phyloP scores from a whole-genome alignment of 2,797 vertebrate genomes.

The Halcyon smyrnensis region DNA sequence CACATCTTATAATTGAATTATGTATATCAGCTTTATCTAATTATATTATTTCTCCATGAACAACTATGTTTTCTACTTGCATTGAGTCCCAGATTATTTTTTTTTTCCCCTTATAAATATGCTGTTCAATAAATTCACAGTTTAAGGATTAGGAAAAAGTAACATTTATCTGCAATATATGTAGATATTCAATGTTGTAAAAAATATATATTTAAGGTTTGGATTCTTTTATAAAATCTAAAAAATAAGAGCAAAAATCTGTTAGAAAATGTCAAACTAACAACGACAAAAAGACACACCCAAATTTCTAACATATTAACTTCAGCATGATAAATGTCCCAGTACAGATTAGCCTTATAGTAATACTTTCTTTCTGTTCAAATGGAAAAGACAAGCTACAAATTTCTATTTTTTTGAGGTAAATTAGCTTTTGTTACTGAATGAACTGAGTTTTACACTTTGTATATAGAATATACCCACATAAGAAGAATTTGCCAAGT shows the following conservation, averaged over 20 bases:
- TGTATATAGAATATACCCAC: background rate
- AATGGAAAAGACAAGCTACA: background rate
- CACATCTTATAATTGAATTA: background rate
- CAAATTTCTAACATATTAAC: background rate
- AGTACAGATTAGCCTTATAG: background rate
- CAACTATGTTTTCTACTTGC: background rate
- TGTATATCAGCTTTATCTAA: background rate
- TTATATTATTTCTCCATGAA: background rate
- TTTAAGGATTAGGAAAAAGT: background rate
- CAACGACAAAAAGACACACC: background rate
- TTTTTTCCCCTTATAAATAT: background rate
- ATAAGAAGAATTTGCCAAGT: background rate
- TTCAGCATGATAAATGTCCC: background rate
- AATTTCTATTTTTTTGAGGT: background rate
- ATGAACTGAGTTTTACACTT: background rate
- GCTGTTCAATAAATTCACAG: background rate
- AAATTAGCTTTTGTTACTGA: background rate
- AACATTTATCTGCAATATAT: background rate
- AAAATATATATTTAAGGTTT: background rate
- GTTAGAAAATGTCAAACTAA: background rate
- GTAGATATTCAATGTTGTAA: background rate
- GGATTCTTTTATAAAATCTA: background rate
- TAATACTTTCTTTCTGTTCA: background rate
- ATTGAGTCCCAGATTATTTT: background rate
- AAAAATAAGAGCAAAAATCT: background rate